Evolutionary conservation across 2,888 invertebrate species (phyloP).

Genomic region (Octodonta nipae): DNA sequence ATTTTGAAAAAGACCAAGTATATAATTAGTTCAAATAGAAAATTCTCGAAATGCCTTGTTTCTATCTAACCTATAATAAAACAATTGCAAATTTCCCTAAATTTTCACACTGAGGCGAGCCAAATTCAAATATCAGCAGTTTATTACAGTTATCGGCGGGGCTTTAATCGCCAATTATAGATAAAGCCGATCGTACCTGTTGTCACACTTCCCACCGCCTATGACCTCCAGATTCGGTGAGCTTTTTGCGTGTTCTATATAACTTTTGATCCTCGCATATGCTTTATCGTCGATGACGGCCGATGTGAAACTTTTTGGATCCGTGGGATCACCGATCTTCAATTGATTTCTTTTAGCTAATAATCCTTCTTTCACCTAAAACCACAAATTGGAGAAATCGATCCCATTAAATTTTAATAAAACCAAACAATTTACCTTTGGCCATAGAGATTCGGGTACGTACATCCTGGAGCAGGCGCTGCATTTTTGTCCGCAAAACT

Average conservation of each 20-base stretch:
- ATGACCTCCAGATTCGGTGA: conserved; percentile 62
- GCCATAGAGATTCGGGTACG: conserved; percentile 81
- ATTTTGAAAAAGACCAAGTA: too few species aligned
- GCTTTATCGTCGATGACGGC: conserved; percentile 95
- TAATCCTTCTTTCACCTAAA: conserved; percentile 57
- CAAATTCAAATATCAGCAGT: too few species aligned
- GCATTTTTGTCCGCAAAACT: conserved; percentile 96
- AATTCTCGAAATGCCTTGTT: too few species aligned
- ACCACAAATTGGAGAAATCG: conserved; percentile 4
- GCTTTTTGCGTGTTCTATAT: conserved; percentile 76
- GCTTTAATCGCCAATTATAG: too few species aligned
- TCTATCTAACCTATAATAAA: too few species aligned
- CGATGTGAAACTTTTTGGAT: conserved; percentile 72
- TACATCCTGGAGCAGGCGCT: conserved; percentile 97
- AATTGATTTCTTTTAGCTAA: conserved; percentile 54
- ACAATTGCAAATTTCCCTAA: too few species aligned
- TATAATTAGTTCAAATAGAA: too few species aligned
- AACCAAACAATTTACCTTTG: conserved; percentile 29
- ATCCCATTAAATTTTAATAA: conserved; percentile 8
- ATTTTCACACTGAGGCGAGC: too few species aligned
- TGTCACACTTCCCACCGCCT: conserved; percentile 78
- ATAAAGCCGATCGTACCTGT: conserved; percentile 50
- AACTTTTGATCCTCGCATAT: conserved; percentile 74
- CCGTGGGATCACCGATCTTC: conserved; percentile 75
- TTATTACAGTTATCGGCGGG: too few species aligned